A percentile compares a stretch with the other conserved stretches of the same genome.
Conservation (phyloP, 2,888 invertebrate species). For the Idaea dimidiata region DNA sequence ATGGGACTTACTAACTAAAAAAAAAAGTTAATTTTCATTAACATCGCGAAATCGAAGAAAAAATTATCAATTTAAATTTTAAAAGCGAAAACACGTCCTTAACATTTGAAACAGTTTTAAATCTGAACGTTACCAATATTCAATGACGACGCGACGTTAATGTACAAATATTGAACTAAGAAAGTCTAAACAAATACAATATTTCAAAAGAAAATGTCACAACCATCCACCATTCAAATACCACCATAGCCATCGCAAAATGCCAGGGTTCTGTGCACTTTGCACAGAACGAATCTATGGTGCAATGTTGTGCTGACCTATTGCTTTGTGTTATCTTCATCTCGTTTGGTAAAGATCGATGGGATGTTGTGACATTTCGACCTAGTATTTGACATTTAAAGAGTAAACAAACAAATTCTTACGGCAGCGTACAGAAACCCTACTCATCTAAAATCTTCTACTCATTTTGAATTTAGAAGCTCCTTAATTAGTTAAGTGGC, state of each 20-base stretch:
- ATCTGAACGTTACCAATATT: no score
- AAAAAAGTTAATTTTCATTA: no score
- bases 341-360: not conserved
- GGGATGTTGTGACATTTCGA: not conserved
- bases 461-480: no score
- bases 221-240: not conserved
- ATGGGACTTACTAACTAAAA: no score
- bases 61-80: no score
- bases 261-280: not conserved
- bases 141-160: no score
- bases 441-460: no score
- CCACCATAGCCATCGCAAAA: not conserved
- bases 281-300: constrained; percentile 1
- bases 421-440: no score
- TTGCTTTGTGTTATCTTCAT: not conserved
- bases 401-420: not conserved
- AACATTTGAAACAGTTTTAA: no score
- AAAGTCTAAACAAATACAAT: not conserved
- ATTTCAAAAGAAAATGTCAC: not conserved
- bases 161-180: not conserved
- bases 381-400: not conserved
- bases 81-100: no score
- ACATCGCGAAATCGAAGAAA: no score
- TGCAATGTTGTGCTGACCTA: not conserved
- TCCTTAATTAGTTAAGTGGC: no score